These are phyloP conservation scores for Willowsia nigromaculata DNA, from an alignment of 2,888 invertebrate genomes.

Conservation along the genomic window DNA sequence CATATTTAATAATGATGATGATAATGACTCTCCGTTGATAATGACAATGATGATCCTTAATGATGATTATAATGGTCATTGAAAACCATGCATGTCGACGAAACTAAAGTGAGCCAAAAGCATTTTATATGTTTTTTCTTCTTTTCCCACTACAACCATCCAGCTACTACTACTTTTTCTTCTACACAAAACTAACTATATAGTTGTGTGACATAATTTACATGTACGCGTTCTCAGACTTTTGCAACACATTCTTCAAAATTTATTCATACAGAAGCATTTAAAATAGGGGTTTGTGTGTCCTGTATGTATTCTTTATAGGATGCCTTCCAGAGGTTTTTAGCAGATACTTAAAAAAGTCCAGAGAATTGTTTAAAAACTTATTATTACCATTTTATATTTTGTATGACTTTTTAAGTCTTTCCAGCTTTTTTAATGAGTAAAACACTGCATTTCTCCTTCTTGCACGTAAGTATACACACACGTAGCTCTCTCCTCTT, in stretches of 20 bases:
- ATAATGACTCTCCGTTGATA: constrained; percentile 60
- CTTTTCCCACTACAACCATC: neutral
- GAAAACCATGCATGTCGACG: constrained; percentile 42
- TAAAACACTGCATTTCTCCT: neutral
- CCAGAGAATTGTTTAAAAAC: constrained; percentile 36
- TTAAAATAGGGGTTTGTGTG: neutral
- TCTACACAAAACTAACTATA: neutral
- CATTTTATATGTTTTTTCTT: constrained; percentile 14
- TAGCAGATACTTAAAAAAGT: constrained; percentile 29
- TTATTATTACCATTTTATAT: constrained; percentile 25
- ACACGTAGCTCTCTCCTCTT: neutral
- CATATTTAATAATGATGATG: constrained; percentile 56
- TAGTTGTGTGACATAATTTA: constrained; percentile 37
- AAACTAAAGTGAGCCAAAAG: constrained; percentile 25
- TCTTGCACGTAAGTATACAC: neutral
- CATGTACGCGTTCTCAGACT: neutral
- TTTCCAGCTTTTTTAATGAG: constrained; percentile 7
- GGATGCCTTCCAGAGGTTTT: constrained; percentile 3
- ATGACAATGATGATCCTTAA: constrained; percentile 59
- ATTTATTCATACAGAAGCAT: constrained; percentile 21
- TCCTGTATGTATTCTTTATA: neutral
- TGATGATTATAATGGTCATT: constrained; percentile 61
- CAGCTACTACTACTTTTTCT: neutral
- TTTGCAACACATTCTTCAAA: constrained; percentile 27
- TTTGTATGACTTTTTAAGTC: constrained; percentile 18